These are phyloP conservation scores for Penelope pileata DNA, from an alignment of 2,113 vertebrate genomes.

Conservation along the genomic window DNA sequence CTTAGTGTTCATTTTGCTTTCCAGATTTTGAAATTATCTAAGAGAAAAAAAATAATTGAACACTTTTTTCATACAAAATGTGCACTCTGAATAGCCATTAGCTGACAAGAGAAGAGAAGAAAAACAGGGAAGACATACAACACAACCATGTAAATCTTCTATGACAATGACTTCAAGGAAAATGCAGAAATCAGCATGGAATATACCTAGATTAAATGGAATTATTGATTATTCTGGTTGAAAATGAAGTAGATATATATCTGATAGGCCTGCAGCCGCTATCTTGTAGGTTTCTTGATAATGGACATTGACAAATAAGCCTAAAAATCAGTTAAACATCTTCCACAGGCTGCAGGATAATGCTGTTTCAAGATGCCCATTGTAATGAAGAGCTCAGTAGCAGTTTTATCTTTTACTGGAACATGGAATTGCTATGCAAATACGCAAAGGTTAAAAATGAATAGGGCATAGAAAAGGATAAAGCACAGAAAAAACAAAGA, in stretches of 20 bases:
- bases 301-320: background rate
- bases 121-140: background rate
- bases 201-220: background rate
- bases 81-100: constrained; percentile 27
- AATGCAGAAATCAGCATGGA: background rate
- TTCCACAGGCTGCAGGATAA: background rate
- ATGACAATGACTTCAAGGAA: background rate
- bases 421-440: background rate
- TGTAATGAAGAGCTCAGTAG: background rate
- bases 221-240: background rate
- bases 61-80: background rate
- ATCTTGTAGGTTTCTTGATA: background rate
- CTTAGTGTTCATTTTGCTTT: constrained; percentile 17
- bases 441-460: background rate
- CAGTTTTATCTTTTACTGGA: background rate
- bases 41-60: background rate
- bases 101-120: background rate
- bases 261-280: background rate
- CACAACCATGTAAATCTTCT: background rate
- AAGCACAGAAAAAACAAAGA: background rate
- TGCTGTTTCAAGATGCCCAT: background rate
- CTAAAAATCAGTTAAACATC: background rate
- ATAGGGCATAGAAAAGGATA: background rate
- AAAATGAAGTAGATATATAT: background rate
- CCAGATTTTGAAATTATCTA: constrained; percentile 1